phyloP scores from a whole-genome alignment of 2,797 vertebrate species.

The Cheirogaleus major region DNA sequence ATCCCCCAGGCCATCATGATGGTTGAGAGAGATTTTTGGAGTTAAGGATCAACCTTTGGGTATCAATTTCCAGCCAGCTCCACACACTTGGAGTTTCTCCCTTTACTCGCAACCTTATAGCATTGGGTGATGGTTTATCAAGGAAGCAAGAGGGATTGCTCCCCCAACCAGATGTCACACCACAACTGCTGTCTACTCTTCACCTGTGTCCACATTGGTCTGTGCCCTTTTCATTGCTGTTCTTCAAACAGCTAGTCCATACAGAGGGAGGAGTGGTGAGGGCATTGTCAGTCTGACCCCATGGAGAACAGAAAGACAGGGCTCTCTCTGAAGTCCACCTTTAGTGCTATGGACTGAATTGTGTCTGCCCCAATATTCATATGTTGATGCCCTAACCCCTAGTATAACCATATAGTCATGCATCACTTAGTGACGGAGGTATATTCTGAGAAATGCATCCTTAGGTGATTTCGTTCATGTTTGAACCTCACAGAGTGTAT shows the following conservation, averaged over 20 bases:
- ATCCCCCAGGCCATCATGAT: neutral
- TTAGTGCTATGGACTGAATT: neutral
- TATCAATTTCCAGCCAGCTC: neutral
- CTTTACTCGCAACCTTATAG: neutral
- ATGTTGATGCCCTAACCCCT: neutral
- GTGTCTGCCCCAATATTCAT: neutral
- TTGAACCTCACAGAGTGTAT: neutral
- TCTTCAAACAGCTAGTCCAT: neutral
- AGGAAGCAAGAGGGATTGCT: neutral
- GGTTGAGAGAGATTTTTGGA: neutral
- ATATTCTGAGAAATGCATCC: neutral
- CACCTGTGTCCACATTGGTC: neutral
- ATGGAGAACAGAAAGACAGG: neutral
- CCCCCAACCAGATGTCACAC: neutral
- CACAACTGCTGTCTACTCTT: neutral
- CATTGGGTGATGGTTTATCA: neutral
- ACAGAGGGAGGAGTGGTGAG: neutral
- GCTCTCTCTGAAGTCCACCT: neutral
- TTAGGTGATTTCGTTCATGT: neutral
- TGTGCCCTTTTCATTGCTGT: neutral
- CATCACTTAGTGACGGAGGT: neutral
- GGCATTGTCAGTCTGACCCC: neutral
- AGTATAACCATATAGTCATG: neutral
- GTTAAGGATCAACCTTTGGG: neutral
- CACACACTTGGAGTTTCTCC: neutral